phyloP scores from a whole-genome alignment of 2,797 vertebrate genomes.

The Microchirus variegatus region DNA sequence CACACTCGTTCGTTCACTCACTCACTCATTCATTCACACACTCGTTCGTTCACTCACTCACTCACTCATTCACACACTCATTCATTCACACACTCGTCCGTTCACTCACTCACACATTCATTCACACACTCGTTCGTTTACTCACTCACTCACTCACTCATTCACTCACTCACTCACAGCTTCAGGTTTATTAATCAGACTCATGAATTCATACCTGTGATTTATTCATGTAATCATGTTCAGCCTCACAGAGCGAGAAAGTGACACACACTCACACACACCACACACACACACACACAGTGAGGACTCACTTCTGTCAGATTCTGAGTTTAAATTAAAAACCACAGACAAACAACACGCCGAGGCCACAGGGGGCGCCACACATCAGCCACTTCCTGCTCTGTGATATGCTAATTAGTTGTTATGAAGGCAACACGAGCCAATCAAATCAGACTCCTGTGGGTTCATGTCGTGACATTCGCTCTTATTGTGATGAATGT shows the following conservation, averaged over 20 bases:
- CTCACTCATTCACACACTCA: too few relatives aligned
- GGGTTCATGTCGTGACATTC: conserved; percentile 57
- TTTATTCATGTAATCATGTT: conserved; percentile 48
- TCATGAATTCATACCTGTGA: too few relatives aligned
- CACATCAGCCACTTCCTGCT: conserved; percentile 46
- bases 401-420: conserved; percentile 61
- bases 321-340: conserved; percentile 55
- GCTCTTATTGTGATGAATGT: conserved; percentile 73
- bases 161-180: too few relatives aligned
- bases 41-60: too few relatives aligned
- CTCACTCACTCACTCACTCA: too few relatives aligned
- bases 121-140: too few relatives aligned
- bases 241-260: conserved; percentile 10
- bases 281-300: conserved; percentile 37
- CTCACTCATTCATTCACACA: too few relatives aligned
- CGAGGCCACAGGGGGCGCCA: conserved; percentile 17
- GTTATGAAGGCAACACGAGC: conserved; percentile 47
- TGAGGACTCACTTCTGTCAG: conserved; percentile 56
- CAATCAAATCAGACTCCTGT: conserved; percentile 57
- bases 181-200: too few relatives aligned
- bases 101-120: too few relatives aligned
- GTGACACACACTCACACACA: conserved; percentile 30
- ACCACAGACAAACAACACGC: conserved; percentile 32
- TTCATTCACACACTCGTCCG: too few relatives aligned
- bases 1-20: too few relatives aligned